phyloP scores from a whole-genome alignment of 2,113 vertebrate genomes.

The Panthera leo region DNA sequence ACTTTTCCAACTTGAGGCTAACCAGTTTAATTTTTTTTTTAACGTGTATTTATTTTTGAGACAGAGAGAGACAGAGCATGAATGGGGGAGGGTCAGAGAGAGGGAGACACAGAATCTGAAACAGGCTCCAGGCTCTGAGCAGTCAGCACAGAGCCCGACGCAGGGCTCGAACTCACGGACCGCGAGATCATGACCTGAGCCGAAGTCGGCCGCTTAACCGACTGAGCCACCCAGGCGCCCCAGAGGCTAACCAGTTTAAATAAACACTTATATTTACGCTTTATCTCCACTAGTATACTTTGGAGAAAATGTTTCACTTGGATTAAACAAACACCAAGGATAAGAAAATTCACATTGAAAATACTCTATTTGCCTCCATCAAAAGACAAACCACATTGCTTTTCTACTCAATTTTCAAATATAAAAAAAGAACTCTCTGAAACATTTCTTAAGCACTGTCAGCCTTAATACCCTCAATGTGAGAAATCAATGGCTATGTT shows the following conservation, averaged over 20 bases:
- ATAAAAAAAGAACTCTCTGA: constrained; percentile 42
- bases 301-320: constrained; percentile 60
- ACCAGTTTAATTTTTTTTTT: constrained; percentile 40
- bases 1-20: constrained; percentile 58
- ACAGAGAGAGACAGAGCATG: too few species aligned
- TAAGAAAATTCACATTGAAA: constrained; percentile 46
- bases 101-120: too few species aligned
- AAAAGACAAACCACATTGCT: constrained; percentile 25
- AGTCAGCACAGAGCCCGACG: too few species aligned
- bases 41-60: too few species aligned
- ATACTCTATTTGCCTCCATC: neutral
- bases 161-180: too few species aligned
- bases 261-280: constrained; percentile 61
- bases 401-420: constrained; percentile 48
- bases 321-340: constrained; percentile 73
- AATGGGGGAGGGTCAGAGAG: too few species aligned
- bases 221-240: too few species aligned
- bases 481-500: constrained; percentile 44
- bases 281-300: constrained; percentile 74
- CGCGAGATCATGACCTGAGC: too few species aligned
- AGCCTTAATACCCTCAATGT: neutral
- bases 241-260: constrained; percentile 59
- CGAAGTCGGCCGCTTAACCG: too few species aligned
- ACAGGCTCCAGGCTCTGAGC: too few species aligned
- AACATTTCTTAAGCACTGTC: neutral